Conservation (phyloP, 2,113 vertebrate genomes). For the Galeopterus variegatus region DNA sequence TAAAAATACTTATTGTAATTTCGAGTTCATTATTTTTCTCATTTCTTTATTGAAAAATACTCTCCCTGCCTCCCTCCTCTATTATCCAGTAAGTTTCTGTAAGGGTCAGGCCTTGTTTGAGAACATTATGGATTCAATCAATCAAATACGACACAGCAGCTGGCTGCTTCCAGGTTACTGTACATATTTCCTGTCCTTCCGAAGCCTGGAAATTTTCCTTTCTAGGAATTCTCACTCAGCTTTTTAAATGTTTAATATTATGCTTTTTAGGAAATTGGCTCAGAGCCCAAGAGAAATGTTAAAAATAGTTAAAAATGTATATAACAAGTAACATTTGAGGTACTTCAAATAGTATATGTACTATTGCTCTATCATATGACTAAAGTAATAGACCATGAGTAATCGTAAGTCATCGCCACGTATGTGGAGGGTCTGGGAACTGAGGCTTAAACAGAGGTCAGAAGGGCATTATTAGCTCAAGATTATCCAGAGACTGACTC, state of each 20-base stretch:
- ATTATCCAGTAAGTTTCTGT: not conserved
- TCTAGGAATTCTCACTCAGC: not conserved
- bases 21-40: not conserved
- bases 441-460: fast-evolving
- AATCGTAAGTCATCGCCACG: not conserved
- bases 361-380: not conserved
- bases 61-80: not conserved
- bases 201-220: not conserved
- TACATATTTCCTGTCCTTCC: not conserved
- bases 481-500: not conserved
- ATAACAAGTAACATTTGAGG: not conserved
- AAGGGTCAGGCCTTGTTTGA: not conserved
- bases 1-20: not conserved
- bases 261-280: not conserved
- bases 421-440: not conserved
- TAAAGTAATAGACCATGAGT: no score
- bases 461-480: no score
- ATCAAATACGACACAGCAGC: not conserved
- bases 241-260: not conserved
- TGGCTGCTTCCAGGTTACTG: not conserved
- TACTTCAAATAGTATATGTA: not conserved
- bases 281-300: not conserved
- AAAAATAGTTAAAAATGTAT: not conserved
- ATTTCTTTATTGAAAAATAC: not conserved
- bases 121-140: not conserved